phyloP scores from a whole-genome alignment of 2,797 vertebrate genomes.

The Ficedula albicollis region DNA sequence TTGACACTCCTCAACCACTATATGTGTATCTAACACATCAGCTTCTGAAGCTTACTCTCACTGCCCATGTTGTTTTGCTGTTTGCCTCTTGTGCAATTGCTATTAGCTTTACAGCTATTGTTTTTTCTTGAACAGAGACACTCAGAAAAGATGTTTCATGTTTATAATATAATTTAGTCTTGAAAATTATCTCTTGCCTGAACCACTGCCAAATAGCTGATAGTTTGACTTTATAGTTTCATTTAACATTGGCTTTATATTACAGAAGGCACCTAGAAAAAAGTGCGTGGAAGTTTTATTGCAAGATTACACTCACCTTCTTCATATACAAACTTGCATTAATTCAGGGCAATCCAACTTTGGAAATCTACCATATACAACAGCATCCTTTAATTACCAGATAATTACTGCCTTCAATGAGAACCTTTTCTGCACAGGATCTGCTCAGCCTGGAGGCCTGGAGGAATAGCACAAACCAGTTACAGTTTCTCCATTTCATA shows the following conservation, averaged over 20 bases:
- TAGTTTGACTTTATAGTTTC: not conserved
- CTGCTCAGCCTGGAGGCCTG: conserved; percentile 21
- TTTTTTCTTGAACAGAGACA: not conserved
- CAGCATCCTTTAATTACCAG: conserved; percentile 42
- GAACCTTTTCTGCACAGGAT: conserved; percentile 37
- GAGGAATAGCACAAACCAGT: not conserved
- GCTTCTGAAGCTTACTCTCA: not conserved
- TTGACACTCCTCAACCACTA: not conserved
- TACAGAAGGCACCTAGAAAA: not conserved
- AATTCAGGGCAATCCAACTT: not conserved
- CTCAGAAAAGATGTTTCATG: not conserved
- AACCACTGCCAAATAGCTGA: conserved; percentile 9
- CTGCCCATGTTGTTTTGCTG: not conserved
- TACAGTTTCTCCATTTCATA: not conserved
- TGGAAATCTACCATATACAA: conserved; percentile 45
- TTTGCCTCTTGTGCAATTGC: not conserved
- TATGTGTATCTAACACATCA: not conserved
- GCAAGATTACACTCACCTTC: not conserved
- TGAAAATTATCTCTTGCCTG: conserved; percentile 12
- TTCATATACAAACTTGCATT: not conserved
- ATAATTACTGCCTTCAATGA: conserved; percentile 9
- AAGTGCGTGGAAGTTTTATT: not conserved
- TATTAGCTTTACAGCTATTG: not conserved
- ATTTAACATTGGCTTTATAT: not conserved
- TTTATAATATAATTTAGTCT: not conserved